These are phyloP conservation scores for Porphyrio hochstetteri DNA, from an alignment of 2,113 vertebrate species.

Conservation along the genomic window DNA sequence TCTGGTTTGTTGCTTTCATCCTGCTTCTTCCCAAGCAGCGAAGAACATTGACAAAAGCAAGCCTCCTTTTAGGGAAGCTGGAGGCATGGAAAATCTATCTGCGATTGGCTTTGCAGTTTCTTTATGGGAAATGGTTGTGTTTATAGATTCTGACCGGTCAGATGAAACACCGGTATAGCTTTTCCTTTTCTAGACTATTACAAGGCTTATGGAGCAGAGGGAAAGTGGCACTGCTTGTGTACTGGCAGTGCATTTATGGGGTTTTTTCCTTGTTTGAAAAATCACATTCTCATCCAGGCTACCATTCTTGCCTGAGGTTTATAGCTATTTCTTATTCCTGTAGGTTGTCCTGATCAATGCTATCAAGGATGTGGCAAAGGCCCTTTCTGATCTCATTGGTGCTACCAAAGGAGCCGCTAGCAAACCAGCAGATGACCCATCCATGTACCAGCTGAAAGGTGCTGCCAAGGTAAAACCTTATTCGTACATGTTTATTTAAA, in stretches of 20 bases:
- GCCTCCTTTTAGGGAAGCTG: neutral
- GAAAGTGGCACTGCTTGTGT: neutral
- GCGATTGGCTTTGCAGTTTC: neutral
- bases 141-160: neutral
- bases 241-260: neutral
- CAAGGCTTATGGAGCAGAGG: neutral
- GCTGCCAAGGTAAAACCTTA: slow-evolving; percentile 88
- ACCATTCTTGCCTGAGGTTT: neutral
- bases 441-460: slow-evolving; percentile 98
- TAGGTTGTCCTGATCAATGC: slow-evolving; percentile 99
- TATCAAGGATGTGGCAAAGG: slow-evolving; percentile 97
- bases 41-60: neutral
- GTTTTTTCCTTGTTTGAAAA: neutral
- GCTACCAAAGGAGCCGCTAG: slow-evolving; percentile 97
- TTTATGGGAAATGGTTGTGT: neutral
- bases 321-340: neutral
- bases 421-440: slow-evolving; percentile 94
- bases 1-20: neutral
- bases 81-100: neutral
- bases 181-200: neutral
- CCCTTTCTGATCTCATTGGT: slow-evolving; percentile 94
- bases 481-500: neutral
- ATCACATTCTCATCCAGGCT: neutral
- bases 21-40: neutral
- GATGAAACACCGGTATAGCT: neutral